Base-by-base conservation (phyloP, 2,888 invertebrate genomes). In the Hydrotaea cyrtoneurina region DNA sequence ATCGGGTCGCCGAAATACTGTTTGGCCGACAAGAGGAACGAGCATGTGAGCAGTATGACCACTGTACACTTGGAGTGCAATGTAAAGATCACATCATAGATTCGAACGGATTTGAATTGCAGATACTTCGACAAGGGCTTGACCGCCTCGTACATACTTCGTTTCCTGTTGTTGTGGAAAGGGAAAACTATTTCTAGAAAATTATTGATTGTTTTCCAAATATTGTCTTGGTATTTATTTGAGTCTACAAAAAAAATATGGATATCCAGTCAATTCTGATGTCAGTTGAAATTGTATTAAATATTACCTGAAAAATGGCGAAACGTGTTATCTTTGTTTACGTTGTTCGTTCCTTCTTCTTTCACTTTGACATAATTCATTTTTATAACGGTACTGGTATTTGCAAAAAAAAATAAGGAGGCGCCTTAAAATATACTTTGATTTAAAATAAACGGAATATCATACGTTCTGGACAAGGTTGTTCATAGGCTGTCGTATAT, bases 1-100 rank as follows among this genome's bases (percentile, higher is more conserved):
- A 97, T 96, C 0, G 97, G 97, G 88, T 97, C 96, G 0, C 97
- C 97, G 88, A 97, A 96, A 92, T 96, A 97, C 91, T 97, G 96
- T 89, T 96, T 96, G 15, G 96, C 95, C 26, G 96, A 96, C 62
- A 97, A 94, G 88, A 97, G 90, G 88, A 96, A 92, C 0, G 96
- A 95, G 91, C 95, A 96, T 26, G 95, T 94, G 55, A 96, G 92
- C 82, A 97, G 92, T 89, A 97, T 93, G 72, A 95, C 94, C 71
- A 95, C 95, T 0, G 96, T 96, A 46, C 94, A 93, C 90, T 95
- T 92, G 0, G 96, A 96, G 91, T 96, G 96, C 90, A 96, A 93
- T 62, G 95, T 94, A 90, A 96, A 96, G 10, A 96, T 93, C 88
- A 94, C 94, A 90, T 96, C 96, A 89, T 96, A 96, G n/a, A 95